phyloP scores from a whole-genome alignment of 2,888 invertebrate species.

The Apamea crenata region DNA sequence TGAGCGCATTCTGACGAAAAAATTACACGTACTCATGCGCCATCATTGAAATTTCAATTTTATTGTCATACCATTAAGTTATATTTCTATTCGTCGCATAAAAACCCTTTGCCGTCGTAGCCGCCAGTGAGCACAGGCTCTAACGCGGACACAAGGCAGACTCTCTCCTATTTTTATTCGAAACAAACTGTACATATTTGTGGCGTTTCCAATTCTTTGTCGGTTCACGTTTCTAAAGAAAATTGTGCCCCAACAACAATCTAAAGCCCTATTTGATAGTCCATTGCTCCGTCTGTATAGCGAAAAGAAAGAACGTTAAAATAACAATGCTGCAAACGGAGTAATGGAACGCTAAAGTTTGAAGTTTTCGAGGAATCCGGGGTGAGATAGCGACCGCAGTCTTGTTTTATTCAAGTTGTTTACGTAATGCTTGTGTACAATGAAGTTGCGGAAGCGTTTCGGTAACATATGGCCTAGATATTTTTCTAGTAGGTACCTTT shows the following conservation, averaged over 20 bases:
- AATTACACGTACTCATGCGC: neutral
- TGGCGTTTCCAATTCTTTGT: conserved; percentile 40
- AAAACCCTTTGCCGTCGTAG: neutral
- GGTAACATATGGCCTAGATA: conserved; percentile 30
- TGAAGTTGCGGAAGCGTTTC: conserved; percentile 36
- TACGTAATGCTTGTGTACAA: conserved; percentile 44
- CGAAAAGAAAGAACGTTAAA: conserved; percentile 29
- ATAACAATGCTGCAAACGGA: conserved; percentile 40
- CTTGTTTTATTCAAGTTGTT: conserved; percentile 59
- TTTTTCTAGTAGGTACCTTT: conserved; percentile 14
- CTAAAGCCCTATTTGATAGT: conserved; percentile 48
- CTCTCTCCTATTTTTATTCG: conserved; percentile 26
- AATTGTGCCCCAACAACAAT: conserved; percentile 19
- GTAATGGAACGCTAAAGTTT: conserved; percentile 51
- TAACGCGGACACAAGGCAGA: neutral
- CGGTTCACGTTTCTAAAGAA: conserved; percentile 28
- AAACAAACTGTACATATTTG: conserved; percentile 37
- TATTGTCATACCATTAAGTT: neutral
- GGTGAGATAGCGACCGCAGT: conserved; percentile 8
- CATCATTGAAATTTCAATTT: neutral
- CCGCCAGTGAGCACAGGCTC: neutral
- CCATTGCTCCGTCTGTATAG: conserved; percentile 51
- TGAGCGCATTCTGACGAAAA: neutral
- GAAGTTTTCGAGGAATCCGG: conserved; percentile 25
- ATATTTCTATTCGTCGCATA: neutral